These are phyloP conservation scores for Pseudococcus longispinus DNA, from an alignment of 2,888 invertebrate genomes.

Conservation along the genomic window DNA sequence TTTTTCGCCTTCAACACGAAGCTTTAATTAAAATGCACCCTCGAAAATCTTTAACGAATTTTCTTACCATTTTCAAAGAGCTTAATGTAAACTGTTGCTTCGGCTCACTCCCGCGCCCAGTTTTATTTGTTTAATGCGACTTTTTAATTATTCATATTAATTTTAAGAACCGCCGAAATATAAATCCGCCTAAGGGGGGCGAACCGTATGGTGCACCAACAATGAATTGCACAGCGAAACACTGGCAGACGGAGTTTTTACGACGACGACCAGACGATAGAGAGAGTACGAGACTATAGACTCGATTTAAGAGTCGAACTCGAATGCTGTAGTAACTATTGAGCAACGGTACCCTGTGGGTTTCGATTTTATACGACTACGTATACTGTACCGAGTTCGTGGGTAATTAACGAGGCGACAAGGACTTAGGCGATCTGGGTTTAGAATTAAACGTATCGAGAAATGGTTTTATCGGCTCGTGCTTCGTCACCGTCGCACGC, in stretches of 20 bases:
- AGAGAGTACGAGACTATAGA: not conserved
- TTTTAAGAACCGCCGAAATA: constrained; percentile 7
- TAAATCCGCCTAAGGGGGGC: not conserved
- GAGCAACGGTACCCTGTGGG: not conserved
- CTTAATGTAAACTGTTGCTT: constrained; percentile 51
- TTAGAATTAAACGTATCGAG: not conserved
- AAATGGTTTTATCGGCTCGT: constrained; percentile 12
- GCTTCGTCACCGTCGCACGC: not conserved
- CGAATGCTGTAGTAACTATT: not conserved
- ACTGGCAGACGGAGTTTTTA: not conserved
- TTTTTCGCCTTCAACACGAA: not conserved
- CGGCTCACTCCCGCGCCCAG: not conserved
- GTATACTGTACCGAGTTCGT: not conserved
- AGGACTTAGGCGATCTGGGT: not conserved
- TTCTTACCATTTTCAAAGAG: constrained; percentile 42
- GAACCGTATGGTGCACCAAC: not conserved
- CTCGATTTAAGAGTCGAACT: not conserved
- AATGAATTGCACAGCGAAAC: not conserved
- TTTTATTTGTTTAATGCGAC: constrained; percentile 16
- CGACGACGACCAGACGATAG: not conserved
- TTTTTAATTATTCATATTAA: constrained; percentile 37
- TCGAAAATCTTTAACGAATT: constrained; percentile 52
- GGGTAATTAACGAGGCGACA: constrained; percentile 26
- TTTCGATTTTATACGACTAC: not conserved
- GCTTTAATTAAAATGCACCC: constrained; percentile 54